Percentiles rank a stretch among this genome's conserved stretches.
Conservation (phyloP, 2,888 invertebrate genomes). For the Orchesella flavescens region DNA sequence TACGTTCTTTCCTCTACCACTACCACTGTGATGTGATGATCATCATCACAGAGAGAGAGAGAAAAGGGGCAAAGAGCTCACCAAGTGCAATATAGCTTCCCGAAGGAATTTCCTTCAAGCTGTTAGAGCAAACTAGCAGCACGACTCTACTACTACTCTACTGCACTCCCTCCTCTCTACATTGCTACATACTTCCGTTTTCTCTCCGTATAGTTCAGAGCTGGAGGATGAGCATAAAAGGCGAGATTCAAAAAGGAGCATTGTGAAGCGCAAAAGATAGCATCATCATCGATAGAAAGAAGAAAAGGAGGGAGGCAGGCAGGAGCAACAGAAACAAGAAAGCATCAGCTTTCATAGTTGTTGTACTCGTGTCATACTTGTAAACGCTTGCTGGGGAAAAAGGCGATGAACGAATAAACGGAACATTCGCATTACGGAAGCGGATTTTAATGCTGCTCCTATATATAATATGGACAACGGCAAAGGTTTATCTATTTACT, state of each 20-base stretch:
- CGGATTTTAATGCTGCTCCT: constrained; percentile 28
- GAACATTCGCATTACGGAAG: constrained; percentile 16
- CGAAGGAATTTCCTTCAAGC: constrained; percentile 60
- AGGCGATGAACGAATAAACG: constrained; percentile 30
- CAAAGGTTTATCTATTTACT: background rate
- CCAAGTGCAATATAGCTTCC: constrained; percentile 42
- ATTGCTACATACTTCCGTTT: background rate
- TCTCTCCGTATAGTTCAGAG: background rate
- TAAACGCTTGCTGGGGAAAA: constrained; percentile 26
- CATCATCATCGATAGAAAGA: background rate
- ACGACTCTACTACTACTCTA: background rate
- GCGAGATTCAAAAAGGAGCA: constrained; percentile 9
- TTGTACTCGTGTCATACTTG: constrained; percentile 9
- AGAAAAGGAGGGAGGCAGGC: constrained; percentile 21
- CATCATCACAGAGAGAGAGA: constrained; percentile 5
- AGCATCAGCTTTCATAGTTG: constrained; percentile 11
- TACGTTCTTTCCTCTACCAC: background rate
- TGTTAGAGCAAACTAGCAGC: constrained; percentile 54
- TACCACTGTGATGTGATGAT: too few relatives aligned
- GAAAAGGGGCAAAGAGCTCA: constrained; percentile 41
- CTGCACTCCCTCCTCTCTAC: background rate
- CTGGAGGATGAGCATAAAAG: constrained; percentile 4
- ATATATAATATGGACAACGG: too few relatives aligned
- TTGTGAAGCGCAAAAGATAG: constrained; percentile 6
- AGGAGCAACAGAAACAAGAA: constrained; percentile 15